Evolutionary conservation across 2,797 vertebrate species (phyloP).

Genomic region (Neoniphon sammara): DNA sequence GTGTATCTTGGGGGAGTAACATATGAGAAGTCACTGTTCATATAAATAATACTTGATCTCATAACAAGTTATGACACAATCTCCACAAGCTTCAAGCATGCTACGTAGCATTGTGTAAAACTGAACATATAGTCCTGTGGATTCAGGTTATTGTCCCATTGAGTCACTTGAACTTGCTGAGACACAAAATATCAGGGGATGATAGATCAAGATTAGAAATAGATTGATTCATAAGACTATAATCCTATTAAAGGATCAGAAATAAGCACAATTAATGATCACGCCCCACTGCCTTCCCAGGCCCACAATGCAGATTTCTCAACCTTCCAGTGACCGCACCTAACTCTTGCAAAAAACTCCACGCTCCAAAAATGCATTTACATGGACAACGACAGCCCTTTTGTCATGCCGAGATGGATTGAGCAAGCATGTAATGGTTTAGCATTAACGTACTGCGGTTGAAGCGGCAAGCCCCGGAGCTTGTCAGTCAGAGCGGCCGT

Average conservation of each 20-base stretch:
- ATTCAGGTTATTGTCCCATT: background rate
- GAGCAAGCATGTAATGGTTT: conserved; percentile 76
- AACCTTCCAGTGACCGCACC: conserved; percentile 67
- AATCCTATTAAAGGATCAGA: conserved; percentile 30
- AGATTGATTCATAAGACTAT: conserved; percentile 35
- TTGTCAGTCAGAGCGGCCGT: conserved; percentile 35
- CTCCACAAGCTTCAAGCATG: conserved; percentile 24
- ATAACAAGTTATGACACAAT: conserved; percentile 40
- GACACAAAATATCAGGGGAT: conserved; percentile 8
- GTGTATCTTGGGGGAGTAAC: conserved; percentile 57
- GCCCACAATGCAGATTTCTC: conserved; percentile 44
- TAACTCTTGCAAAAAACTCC: conserved; percentile 60
- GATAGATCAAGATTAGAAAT: conserved; percentile 23
- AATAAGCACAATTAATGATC: conserved; percentile 35
- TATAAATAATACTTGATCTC: conserved; percentile 38
- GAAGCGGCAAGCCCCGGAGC: conserved; percentile 22
- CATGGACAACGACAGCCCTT: conserved; percentile 56
- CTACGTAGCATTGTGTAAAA: conserved; percentile 40
- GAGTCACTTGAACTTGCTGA: conserved; percentile 22
- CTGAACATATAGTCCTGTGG: conserved; percentile 16
- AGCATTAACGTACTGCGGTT: conserved; percentile 50
- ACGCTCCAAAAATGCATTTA: conserved; percentile 41
- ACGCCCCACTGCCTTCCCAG: conserved; percentile 37
- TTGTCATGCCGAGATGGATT: conserved; percentile 61
- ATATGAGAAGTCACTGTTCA: conserved; percentile 42